Evolutionary conservation across 2,113 vertebrate species (phyloP), one percentile per base, ranked within the genome.

Genomic region (Manacus vitellinus): DNA sequence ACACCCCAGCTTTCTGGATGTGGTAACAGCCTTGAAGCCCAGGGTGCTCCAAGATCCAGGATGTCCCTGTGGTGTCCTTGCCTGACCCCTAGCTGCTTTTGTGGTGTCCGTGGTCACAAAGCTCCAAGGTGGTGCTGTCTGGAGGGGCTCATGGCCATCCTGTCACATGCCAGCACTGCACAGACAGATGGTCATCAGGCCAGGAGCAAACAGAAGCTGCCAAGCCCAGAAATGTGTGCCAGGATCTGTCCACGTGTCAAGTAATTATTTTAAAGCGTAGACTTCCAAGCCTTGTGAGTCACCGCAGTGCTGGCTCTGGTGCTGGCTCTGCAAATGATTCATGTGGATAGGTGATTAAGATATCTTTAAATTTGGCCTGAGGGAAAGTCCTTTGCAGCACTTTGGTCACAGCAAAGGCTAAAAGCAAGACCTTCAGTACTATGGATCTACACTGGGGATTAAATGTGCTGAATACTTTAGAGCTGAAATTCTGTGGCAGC

Each of bases 361-460:
- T 77, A 87, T 70, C 83, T 85, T 92, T 59, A 92, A 66, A 84
- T 88, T 14, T 94, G 68, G 59, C 59, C 59, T 51, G 19, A 94
- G 71, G 46, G 58, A 93, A 94, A 27, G 75, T 83, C 63, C 16
- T 83, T 85, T 73, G 62, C 67, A 66, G 58, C 44, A 88, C 25
- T 62, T 66, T 84, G 52, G 54, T 76, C 74, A 61, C 52, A 89
- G 22, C 8, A 15, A 88, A 93, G n/a, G n/a, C 70, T 43, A 67
- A 94, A 79, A 80, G 28, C 58, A 91, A 88, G 18, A 7, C 33
- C 14, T 22, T 79, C 24, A 41, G 11, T 17, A 24, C 12, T 31
- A 8, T 25, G 58, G 22, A n/a, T 52, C n/a, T 82, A 56, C 22
- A 8, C 22, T 14, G 25, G 8, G 21, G 20, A 61, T 35, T 61